These are phyloP conservation scores for Drosophila anceps DNA, from an alignment of 2,888 invertebrate genomes.

Conservation along the genomic window DNA sequence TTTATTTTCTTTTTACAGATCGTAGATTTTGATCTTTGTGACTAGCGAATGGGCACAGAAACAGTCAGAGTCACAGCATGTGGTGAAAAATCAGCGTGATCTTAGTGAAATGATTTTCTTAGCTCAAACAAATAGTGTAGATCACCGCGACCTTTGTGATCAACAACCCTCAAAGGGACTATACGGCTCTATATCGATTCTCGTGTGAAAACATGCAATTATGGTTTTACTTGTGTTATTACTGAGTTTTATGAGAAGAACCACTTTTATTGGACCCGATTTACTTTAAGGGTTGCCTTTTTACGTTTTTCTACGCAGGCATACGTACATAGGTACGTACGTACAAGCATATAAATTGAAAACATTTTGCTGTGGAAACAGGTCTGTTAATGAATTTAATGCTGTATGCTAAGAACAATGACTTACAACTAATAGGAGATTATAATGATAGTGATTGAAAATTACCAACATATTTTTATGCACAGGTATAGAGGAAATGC, in stretches of 20 bases:
- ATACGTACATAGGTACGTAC: background rate
- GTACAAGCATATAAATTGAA: background rate
- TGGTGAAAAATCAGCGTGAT: constrained; percentile 52
- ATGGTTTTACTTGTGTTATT: constrained; percentile 76
- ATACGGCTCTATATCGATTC: constrained; percentile 62
- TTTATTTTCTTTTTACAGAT: constrained; percentile 40
- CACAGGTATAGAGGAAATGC: no score
- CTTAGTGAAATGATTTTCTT: constrained; percentile 20
- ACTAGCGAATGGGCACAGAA: constrained; percentile 32
- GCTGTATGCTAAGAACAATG: no score
- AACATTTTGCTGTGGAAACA: background rate
- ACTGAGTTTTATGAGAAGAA: constrained; percentile 25
- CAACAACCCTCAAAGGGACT: constrained; percentile 42
- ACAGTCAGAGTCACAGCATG: constrained; percentile 52
- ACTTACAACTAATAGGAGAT: no score
- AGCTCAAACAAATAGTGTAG: constrained; percentile 17
- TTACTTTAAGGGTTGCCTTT: constrained; percentile 10
- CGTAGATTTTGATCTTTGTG: constrained; percentile 56
- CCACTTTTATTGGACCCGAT: constrained; percentile 4
- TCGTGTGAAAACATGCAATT: constrained; percentile 84
- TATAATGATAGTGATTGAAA: no score
- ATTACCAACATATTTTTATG: no score
- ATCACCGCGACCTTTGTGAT: constrained; percentile 32
- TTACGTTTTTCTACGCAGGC: background rate
- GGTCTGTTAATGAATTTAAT: no score